Percentiles rank a stretch among this genome's conserved stretches.
These are phyloP conservation scores for Oryzias curvinotus DNA, from an alignment of 2,113 vertebrate species.

Conservation along the genomic window DNA sequence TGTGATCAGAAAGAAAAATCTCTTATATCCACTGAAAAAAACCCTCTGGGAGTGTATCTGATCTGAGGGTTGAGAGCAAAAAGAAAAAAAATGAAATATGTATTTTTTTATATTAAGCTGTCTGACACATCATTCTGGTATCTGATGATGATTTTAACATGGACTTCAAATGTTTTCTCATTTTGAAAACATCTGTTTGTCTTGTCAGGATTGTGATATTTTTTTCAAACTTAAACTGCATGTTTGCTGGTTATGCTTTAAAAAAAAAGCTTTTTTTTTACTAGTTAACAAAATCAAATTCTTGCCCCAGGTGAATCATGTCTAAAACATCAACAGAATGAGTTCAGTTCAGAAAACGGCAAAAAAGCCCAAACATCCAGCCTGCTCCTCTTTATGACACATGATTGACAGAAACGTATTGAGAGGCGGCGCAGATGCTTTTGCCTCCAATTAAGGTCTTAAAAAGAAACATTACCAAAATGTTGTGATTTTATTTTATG, in stretches of 20 bases:
- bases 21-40: slow-evolving; percentile 8
- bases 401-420: slow-evolving; percentile 51
- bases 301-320: not conserved
- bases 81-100: not conserved
- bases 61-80: slow-evolving; percentile 3
- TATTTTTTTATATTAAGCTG: not conserved
- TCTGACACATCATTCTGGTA: not conserved
- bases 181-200: slow-evolving; percentile 13
- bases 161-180: slow-evolving; percentile 22
- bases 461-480: slow-evolving; percentile 13
- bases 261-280: too few relatives aligned
- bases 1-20: slow-evolving; percentile 24
- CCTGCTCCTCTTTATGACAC: slow-evolving; percentile 25
- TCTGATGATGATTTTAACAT: slow-evolving; percentile 14
- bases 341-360: slow-evolving; percentile 46
- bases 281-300: not conserved
- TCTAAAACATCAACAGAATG: slow-evolving; percentile 37
- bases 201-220: slow-evolving; percentile 6
- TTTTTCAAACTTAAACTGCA: not conserved
- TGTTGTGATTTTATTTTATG: not conserved
- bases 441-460: slow-evolving; percentile 12
- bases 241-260: not conserved
- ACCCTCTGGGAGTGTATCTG: slow-evolving; percentile 3
- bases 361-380: slow-evolving; percentile 18
- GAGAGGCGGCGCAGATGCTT: not conserved